Base-by-base conservation (phyloP, 2,113 vertebrate species). In the Salvelinus fontinalis region DNA sequence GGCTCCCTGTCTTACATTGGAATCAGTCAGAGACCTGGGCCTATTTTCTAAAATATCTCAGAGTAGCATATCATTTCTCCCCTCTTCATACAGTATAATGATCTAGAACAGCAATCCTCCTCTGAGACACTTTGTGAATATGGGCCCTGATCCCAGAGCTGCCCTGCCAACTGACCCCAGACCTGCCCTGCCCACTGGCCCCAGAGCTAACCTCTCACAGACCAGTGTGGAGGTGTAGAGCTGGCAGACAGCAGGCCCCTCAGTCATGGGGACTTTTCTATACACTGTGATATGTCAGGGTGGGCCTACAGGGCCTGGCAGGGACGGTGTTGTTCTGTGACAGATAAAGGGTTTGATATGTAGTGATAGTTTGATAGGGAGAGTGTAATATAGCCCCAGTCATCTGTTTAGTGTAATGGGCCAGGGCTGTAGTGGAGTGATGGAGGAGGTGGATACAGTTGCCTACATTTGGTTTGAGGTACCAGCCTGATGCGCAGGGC, bases 261-360 rank as follows among this genome's bases (percentile, higher is more conserved):
- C 69, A n/a, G 54, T 18, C 70, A 5, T 3, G 44, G 70, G 48
- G 75, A 34, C 57, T 57, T 76, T 68, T 74, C 51, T 27, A 77
- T 11, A 71, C 39, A 22, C 57, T 76, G 64, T 22, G 62, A 77
- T 69, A 70, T 81, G 81, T 76, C 68, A n/a, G 59, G 59, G 14
- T 26, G 73, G 79, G 68, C 26, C 31, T 70, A n/a, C 20, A 73
- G 27, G 71, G 14, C 12, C 64, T 20, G 29, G 73, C 59, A 67
- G 20, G 44, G 65, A 77, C 34, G 27, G 9, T 29, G 48, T 68
- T 64, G 14, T 4, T 6, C 31, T 29, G 27, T 70, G 72, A 71
- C 68, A 79, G 34, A 77, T 70, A 71, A 70, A 74, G 62, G 57
- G 57, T 75, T 78, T 73, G 71, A 78, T 51, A 75, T 27, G 29